Evolutionary conservation across 1,140 invertebrate genomes (phyloP).

Genomic region (Pseudomyrmex cubaensis): DNA sequence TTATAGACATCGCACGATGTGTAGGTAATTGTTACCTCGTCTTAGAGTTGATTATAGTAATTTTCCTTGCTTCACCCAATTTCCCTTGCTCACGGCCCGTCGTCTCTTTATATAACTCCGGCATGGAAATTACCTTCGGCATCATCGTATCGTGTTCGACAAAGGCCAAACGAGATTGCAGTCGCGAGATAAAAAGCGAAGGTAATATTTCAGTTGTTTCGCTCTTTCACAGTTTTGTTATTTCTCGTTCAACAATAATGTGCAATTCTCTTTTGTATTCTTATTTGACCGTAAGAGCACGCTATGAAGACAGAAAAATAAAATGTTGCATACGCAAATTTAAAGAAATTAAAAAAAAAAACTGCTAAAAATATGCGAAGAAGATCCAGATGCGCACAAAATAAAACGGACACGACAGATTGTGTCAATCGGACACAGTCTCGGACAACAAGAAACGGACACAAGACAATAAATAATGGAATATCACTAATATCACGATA

Average conservation of each 20-base stretch:
- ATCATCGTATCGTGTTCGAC: constrained; percentile 48
- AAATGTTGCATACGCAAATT: no score
- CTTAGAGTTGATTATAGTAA: constrained; percentile 65
- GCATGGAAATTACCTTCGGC: constrained; percentile 59
- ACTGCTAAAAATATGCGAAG: no score
- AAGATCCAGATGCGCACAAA: no score
- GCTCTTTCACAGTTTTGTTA: constrained; percentile 16
- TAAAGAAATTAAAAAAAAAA: no score
- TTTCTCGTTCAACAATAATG: neutral
- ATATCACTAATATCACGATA: no score
- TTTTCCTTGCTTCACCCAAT: constrained; percentile 55
- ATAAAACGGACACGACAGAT: no score
- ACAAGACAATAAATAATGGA: no score
- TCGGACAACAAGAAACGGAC: no score
- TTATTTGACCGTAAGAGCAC: no score
- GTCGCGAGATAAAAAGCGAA: constrained; percentile 37
- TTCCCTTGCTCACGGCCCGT: constrained; percentile 32
- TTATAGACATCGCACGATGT: constrained; percentile 41
- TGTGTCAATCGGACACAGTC: no score
- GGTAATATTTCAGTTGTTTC: constrained; percentile 48
- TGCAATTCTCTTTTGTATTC: neutral
- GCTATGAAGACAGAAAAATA: no score
- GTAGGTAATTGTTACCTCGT: constrained; percentile 68
- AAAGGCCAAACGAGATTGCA: constrained; percentile 38
- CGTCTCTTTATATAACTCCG: constrained; percentile 35